phyloP scores from a whole-genome alignment of 2,888 invertebrate species.

The Eristalis pertinax region DNA sequence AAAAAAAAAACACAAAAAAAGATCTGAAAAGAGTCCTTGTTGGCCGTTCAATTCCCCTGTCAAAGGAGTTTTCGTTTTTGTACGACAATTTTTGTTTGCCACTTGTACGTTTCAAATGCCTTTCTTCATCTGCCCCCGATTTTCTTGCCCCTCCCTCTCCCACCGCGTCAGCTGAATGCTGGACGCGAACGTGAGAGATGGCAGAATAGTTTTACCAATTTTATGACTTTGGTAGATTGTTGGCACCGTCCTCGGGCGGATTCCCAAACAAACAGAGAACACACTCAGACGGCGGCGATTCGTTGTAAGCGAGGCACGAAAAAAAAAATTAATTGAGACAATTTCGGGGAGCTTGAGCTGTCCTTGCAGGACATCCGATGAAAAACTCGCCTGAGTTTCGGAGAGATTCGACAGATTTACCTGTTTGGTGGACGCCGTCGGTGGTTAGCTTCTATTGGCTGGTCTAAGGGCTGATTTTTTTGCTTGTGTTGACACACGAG shows the following conservation, averaged over 20 bases:
- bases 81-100: not conserved
- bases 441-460: slow-evolving; percentile 20
- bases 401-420: slow-evolving; percentile 50
- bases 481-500: slow-evolving; percentile 17
- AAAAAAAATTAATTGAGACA: slow-evolving; percentile 57
- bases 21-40: slow-evolving; percentile 4
- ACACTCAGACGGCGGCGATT: not conserved
- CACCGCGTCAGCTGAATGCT: not conserved
- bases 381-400: slow-evolving; percentile 42
- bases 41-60: slow-evolving; percentile 47
- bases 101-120: slow-evolving; percentile 18
- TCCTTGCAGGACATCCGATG: slow-evolving; percentile 15
- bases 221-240: slow-evolving; percentile 62
- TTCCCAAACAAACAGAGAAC: slow-evolving; percentile 21
- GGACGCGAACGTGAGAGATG: slow-evolving; percentile 1
- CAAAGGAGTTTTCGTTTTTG: slow-evolving; percentile 48
- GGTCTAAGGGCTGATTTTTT: not conserved
- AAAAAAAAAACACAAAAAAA: not conserved
- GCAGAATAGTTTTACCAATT: slow-evolving; percentile 50
- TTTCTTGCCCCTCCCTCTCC: not conserved
- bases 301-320: not conserved
- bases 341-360: slow-evolving; percentile 32
- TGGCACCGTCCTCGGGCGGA: slow-evolving; percentile 34
- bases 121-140: slow-evolving; percentile 6
- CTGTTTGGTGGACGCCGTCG: slow-evolving; percentile 44